phyloP scores from a whole-genome alignment of 2,888 invertebrate genomes.

The Spilarctia lutea region DNA sequence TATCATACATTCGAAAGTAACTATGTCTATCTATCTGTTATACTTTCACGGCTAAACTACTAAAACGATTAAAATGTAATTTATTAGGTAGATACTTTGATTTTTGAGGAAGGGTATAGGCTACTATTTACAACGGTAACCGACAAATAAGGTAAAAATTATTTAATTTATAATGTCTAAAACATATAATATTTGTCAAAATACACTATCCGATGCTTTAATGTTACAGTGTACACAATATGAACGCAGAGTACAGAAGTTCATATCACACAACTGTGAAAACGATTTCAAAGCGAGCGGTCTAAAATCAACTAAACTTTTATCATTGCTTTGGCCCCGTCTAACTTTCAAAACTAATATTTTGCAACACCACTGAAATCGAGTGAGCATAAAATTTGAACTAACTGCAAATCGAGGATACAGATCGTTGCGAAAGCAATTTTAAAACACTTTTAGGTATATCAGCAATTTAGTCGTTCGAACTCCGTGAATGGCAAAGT shows the following conservation, averaged over 20 bases:
- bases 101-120: too few relatives aligned
- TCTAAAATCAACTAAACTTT: slow-evolving; percentile 17
- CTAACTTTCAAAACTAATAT: slow-evolving; percentile 29
- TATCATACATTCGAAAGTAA: too few relatives aligned
- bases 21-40: too few relatives aligned
- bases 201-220: neutral
- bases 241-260: neutral
- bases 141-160: too few relatives aligned
- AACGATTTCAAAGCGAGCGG: neutral
- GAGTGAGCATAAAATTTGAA: slow-evolving; percentile 38
- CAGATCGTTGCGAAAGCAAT: slow-evolving; percentile 38
- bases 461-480: slow-evolving; percentile 48
- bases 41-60: too few relatives aligned
- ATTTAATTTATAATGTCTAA: neutral
- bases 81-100: too few relatives aligned
- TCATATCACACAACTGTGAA: neutral
- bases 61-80: too few relatives aligned
- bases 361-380: slow-evolving; percentile 30
- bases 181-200: neutral
- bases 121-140: too few relatives aligned
- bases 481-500: slow-evolving; percentile 38
- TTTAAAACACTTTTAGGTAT: slow-evolving; percentile 52
- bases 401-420: slow-evolving; percentile 37
- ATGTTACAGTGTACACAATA: neutral
- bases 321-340: slow-evolving; percentile 1